These are phyloP conservation scores for Rachycentron canadum DNA, from an alignment of 2,797 vertebrate species.

Conservation along the genomic window DNA sequence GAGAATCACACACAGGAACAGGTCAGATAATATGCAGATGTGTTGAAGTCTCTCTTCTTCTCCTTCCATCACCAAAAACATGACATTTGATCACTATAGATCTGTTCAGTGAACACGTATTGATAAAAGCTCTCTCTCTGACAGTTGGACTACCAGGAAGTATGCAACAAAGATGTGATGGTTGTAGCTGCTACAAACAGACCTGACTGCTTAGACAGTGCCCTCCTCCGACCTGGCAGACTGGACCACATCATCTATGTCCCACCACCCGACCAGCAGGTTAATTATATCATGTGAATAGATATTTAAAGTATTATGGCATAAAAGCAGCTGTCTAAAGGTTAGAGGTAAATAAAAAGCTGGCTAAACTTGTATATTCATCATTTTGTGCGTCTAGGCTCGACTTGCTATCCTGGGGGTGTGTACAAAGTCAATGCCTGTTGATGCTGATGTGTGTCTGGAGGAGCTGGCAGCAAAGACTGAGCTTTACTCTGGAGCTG, in stretches of 20 bases:
- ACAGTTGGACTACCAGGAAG: conserved; percentile 89
- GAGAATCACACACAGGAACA: conserved; percentile 70
- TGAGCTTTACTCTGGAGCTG: conserved; percentile 92
- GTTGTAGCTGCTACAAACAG: conserved; percentile 96
- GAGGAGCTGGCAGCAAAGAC: conserved; percentile 87
- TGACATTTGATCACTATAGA: background rate
- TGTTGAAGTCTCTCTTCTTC: background rate
- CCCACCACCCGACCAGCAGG: conserved; percentile 93
- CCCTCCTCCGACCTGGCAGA: conserved; percentile 95
- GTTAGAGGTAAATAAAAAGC: background rate
- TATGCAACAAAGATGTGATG: conserved; percentile 90
- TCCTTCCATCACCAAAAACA: background rate
- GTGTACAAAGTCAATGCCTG: conserved; percentile 86
- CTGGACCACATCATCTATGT: conserved; percentile 93
- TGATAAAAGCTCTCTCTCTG: conserved; percentile 16
- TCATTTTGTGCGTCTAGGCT: conserved; percentile 78
- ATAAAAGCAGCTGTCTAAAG: background rate
- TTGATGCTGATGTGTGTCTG: conserved; percentile 86
- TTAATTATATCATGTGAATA: conserved; percentile 55
- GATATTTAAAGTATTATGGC: background rate
- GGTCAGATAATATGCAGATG: conserved; percentile 69
- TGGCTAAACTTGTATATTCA: background rate
- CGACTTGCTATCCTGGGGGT: conserved; percentile 90
- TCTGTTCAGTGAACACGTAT: background rate
- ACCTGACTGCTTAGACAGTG: conserved; percentile 92